Conservation (phyloP, 2,113 vertebrate species). For the Microtus ochrogaster region DNA sequence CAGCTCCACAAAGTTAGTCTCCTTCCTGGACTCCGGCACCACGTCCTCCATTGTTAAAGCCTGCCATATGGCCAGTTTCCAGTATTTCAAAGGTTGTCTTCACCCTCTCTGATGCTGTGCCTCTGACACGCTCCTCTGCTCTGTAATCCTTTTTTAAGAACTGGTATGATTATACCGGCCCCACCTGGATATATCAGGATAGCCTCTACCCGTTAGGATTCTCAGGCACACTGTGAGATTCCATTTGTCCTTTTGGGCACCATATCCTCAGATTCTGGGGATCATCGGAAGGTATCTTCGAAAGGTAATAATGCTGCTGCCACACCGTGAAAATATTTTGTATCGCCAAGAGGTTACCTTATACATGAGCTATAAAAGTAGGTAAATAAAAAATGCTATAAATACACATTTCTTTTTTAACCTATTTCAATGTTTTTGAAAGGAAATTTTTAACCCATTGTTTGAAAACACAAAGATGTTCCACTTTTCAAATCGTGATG, state of each 20-base stretch:
- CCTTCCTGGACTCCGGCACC: background rate
- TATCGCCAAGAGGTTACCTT: background rate
- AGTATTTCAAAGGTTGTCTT: background rate
- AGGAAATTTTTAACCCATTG: background rate
- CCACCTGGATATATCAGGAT: background rate
- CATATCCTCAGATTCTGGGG: background rate
- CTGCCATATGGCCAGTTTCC: background rate
- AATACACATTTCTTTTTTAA: background rate
- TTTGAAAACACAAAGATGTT: constrained; percentile 26
- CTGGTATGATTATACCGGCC: background rate
- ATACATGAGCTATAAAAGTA: background rate
- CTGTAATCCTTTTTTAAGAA: background rate
- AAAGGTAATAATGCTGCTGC: background rate
- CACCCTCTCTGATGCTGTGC: background rate
- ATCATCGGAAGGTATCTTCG: background rate
- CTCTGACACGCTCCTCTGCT: background rate
- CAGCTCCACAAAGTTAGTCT: background rate
- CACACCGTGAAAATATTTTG: background rate
- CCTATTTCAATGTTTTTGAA: constrained; percentile 10
- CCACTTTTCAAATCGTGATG: constrained; percentile 2
- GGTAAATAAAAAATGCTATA: background rate
- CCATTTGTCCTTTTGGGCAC: background rate
- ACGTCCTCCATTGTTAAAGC: background rate
- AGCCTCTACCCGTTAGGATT: background rate
- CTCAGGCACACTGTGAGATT: background rate